phyloP scores from a whole-genome alignment of 2,797 vertebrate species.

The Zonotrichia albicollis region DNA sequence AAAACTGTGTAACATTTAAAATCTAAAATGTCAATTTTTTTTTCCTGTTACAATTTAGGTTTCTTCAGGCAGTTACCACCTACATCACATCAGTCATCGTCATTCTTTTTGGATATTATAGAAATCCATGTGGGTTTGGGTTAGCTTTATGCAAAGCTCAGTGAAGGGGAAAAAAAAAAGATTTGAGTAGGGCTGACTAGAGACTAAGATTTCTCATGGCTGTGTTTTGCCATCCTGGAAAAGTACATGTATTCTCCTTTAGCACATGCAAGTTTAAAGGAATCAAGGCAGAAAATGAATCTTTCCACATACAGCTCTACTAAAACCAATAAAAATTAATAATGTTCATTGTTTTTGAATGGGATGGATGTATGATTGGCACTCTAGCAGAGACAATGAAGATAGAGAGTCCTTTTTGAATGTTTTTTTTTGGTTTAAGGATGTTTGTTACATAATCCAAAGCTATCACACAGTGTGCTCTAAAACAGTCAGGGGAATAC shows the following conservation, averaged over 20 bases:
- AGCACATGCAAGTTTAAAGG: constrained; percentile 51
- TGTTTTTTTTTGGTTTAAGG: background rate
- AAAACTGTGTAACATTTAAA: constrained; percentile 99
- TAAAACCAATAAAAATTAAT: constrained; percentile 31
- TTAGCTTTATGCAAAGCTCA: constrained; percentile 83
- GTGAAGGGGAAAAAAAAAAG: constrained; percentile 75
- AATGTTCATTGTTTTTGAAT: constrained; percentile 48
- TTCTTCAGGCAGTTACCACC: constrained; percentile 89
- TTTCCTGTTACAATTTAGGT: constrained; percentile 90
- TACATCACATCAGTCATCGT: constrained; percentile 91
- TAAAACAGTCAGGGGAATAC: background rate
- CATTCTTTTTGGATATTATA: constrained; percentile 82
- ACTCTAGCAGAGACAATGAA: background rate
- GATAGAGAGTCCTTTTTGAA: constrained; percentile 23
- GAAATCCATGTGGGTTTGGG: constrained; percentile 83
- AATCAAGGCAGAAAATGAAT: constrained; percentile 64
- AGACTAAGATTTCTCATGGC: constrained; percentile 65
- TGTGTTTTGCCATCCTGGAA: constrained; percentile 51
- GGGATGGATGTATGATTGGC: background rate
- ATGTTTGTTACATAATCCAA: constrained; percentile 15
- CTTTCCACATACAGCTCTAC: constrained; percentile 8
- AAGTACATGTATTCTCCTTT: constrained; percentile 56
- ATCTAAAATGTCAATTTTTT: constrained; percentile 98
- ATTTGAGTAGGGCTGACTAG: constrained; percentile 70
- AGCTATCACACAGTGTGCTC: background rate